These are phyloP conservation scores for Charina bottae DNA, from an alignment of 2,113 vertebrate genomes.

Conservation along the genomic window DNA sequence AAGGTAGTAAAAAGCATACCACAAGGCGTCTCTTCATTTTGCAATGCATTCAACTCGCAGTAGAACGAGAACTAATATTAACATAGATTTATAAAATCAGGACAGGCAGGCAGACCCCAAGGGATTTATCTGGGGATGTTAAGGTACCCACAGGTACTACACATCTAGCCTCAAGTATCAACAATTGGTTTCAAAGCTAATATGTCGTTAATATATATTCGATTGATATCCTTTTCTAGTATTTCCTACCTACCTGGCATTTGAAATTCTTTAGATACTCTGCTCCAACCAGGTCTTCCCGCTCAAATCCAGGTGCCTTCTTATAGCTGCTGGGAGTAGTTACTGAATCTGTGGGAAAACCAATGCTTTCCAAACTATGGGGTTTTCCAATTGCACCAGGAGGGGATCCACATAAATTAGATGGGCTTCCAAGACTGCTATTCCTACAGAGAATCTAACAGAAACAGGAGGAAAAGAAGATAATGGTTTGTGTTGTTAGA, in stretches of 20 bases:
- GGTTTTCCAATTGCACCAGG: constrained; percentile 79
- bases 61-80: neutral
- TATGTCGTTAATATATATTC: neutral
- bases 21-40: neutral
- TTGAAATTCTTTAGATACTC: constrained; percentile 84
- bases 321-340: constrained; percentile 87
- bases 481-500: neutral
- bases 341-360: constrained; percentile 80
- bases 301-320: constrained; percentile 94
- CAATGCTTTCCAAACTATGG: constrained; percentile 78
- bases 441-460: constrained; percentile 81
- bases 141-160: neutral
- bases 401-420: constrained; percentile 79
- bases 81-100: neutral
- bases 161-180: neutral
- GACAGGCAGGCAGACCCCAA: neutral
- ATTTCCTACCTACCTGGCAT: constrained; percentile 78
- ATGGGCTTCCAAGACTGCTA: constrained; percentile 80
- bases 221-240: constrained; percentile 14
- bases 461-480: constrained; percentile 50
- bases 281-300: constrained; percentile 91
- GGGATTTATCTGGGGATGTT: neutral
- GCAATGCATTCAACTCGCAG: neutral
- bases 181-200: neutral
- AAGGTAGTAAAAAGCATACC: neutral